Base-by-base conservation (phyloP, 2,113 vertebrate species). In the Scortum barcoo region DNA sequence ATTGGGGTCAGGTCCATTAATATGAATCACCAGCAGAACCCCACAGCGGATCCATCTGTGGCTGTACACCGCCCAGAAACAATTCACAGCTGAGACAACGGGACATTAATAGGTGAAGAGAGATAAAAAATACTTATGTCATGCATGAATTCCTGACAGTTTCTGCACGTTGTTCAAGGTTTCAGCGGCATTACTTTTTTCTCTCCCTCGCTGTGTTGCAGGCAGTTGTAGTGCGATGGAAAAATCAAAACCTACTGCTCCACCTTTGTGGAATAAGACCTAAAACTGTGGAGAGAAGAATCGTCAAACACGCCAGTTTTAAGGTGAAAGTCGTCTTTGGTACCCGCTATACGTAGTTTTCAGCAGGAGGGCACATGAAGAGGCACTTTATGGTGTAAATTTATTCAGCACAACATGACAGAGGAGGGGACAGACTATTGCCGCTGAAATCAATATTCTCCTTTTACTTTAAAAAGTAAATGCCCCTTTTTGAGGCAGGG, bases 11-110 rank as follows among this genome's bases (percentile, higher is more conserved):
- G 87, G 77, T 58, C 89, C 89, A 93, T 92, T 88, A 93, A 94
- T 91, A 94, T 90, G 78, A 94, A 94, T 94, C 94, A 93, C 84
- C 85, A 89, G 89, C 89, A 91, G 89, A 92, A 88, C 88, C 91
- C 89, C 89, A 91, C 88, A 84, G 90, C 56, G 91, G 90, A 88
- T 89, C 93, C 87, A 92, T 93, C 92, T 93, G 91, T 80, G 90
- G 84, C 53, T 58, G 83, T 82, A 75, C 78, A 83, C 75, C 36
- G 53, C 83, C 84, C 87, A 90, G 88, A 88, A 92, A 89, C 89
- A 78, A 91, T 88, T 87, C 81, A 73, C 80, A 85, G 76, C 61
- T 82, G 13, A 48, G 84, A 84, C 85, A 88, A 88, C 69, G 40
- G 80, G 81, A 69, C 78, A 81, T 88, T 88, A 88, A 88, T 84